Conservation (phyloP, 2,888 invertebrate genomes). For the Caenorhabditis sp. region DNA sequence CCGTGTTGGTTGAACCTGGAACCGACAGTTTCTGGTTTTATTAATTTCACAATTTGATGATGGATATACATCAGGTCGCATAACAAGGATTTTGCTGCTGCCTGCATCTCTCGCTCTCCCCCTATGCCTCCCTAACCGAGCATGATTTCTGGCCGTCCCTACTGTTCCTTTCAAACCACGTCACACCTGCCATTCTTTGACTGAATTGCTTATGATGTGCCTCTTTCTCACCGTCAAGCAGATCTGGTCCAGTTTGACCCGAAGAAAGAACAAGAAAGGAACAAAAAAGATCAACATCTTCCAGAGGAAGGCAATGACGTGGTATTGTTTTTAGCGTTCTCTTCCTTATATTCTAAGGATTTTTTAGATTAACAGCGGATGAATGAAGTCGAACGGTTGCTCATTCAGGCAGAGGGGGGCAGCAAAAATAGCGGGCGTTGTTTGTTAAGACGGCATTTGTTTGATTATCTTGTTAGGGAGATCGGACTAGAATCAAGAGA, state of each 20-base stretch:
- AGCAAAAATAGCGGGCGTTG: conserved; percentile 3
- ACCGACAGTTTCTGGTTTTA: too few species aligned
- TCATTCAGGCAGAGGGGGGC: background rate
- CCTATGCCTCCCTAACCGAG: background rate
- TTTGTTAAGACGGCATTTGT: background rate
- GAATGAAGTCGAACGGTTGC: conserved; percentile 24
- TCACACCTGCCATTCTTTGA: conserved; percentile 42
- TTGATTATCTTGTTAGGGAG: background rate
- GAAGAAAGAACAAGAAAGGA: conserved; percentile 8
- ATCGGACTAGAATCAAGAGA: background rate
- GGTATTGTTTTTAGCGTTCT: conserved; percentile 14
- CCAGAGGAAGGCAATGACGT: background rate
- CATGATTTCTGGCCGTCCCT: conserved; percentile 6
- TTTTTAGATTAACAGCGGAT: conserved; percentile 20
- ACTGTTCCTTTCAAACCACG: conserved; percentile 15
- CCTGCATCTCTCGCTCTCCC: background rate
- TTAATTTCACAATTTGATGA: too few species aligned
- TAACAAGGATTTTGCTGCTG: background rate
- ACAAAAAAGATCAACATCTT: conserved; percentile 13
- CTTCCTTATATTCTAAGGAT: conserved; percentile 22
- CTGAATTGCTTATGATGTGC: conserved; percentile 34
- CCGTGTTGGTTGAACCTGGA: conserved; percentile 30
- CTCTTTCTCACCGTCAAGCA: conserved; percentile 9
- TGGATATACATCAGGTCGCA: too few species aligned
- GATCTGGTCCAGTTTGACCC: conserved; percentile 22